Evolutionary conservation across 2,113 vertebrate species (phyloP).

Genomic region (Corythornis madagascariensis): DNA sequence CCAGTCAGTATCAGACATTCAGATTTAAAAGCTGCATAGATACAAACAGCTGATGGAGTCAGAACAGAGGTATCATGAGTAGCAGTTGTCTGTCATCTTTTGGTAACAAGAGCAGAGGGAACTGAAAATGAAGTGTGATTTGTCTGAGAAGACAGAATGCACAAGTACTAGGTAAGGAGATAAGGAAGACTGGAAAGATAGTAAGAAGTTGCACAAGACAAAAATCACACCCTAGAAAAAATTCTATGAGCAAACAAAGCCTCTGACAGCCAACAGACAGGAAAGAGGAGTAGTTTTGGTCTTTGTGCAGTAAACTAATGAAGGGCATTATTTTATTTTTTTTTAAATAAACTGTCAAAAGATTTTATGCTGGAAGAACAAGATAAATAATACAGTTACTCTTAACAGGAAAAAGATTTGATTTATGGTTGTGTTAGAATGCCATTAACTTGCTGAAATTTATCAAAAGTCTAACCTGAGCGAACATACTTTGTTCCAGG

Average conservation of each 20-base stretch:
- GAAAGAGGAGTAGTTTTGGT: background rate
- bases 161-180: background rate
- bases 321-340: background rate
- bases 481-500: background rate
- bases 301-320: background rate
- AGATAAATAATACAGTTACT: background rate
- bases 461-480: background rate
- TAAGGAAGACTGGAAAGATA: background rate
- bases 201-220: background rate
- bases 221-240: background rate
- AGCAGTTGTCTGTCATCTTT: background rate
- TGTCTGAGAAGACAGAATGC: background rate
- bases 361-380: background rate
- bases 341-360: background rate
- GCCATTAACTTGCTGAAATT: background rate
- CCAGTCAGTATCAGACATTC: background rate
- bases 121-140: background rate
- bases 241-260: background rate
- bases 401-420: background rate
- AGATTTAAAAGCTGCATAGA: background rate
- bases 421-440: background rate
- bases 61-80: background rate
- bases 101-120: background rate
- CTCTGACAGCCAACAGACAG: background rate
- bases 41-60: background rate